Conservation (phyloP, 2,888 invertebrate species). For the Operophtera brumata region DNA sequence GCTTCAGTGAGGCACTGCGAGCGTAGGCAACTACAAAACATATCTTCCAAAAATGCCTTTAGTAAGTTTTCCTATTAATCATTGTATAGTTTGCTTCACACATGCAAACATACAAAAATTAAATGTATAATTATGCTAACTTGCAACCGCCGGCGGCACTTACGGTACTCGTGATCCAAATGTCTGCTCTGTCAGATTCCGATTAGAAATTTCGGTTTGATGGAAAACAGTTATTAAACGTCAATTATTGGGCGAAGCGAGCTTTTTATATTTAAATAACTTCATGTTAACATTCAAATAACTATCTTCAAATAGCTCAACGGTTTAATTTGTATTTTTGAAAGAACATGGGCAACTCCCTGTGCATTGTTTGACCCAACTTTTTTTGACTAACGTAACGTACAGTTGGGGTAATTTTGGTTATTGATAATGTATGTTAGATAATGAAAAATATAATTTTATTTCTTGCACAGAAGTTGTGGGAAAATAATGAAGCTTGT, state of each 20-base stretch:
- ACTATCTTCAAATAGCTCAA: conserved; percentile 27
- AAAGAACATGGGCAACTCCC: no score
- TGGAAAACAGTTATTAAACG: conserved; percentile 66
- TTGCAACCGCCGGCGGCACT: conserved; percentile 49
- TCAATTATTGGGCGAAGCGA: conserved; percentile 40
- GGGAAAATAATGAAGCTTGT: no score
- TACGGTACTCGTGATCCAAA: conserved; percentile 67
- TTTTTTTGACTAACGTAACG: no score
- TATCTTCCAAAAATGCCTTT: neutral
- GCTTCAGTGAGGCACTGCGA: conserved; percentile 6
- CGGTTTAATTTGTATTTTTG: no score
- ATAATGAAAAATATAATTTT: no score
- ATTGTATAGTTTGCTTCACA: conserved; percentile 18
- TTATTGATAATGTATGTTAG: no score
- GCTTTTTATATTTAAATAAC: conserved; percentile 22
- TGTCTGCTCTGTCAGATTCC: conserved; percentile 57
- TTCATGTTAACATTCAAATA: conserved; percentile 23
- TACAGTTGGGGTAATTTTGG: no score
- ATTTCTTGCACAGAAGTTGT: no score
- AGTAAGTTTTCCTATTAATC: neutral
- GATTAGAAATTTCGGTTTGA: conserved; percentile 68
- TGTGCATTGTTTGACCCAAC: no score
- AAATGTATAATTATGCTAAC: conserved; percentile 45
- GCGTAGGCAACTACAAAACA: neutral
- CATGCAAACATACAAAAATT: conserved; percentile 34